Evolutionary conservation across 2,113 vertebrate species (phyloP).

Genomic region (Alethe diademata): DNA sequence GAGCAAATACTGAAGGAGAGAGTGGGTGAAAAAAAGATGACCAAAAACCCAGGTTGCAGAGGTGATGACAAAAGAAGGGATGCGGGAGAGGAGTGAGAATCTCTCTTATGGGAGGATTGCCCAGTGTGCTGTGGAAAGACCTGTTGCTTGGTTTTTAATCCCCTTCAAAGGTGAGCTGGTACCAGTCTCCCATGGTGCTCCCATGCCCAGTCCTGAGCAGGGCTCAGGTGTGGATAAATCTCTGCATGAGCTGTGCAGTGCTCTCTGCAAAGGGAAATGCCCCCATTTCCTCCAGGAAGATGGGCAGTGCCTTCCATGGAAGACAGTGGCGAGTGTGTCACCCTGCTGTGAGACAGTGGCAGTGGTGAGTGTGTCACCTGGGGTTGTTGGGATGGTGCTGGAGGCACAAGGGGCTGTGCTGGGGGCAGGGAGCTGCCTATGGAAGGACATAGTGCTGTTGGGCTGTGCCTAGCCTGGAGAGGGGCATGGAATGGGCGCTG

Average conservation of each 20-base stretch:
- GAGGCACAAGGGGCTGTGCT: rapidly evolving
- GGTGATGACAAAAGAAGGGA: neutral
- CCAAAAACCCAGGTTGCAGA: neutral
- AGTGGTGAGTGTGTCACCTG: rapidly evolving
- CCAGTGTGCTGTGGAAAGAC: neutral
- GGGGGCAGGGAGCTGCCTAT: rapidly evolving
- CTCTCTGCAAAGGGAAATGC: neutral
- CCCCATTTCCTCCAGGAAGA: rapidly evolving
- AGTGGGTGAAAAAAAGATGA: neutral
- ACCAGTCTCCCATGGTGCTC: too few species aligned
- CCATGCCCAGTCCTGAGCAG: neutral
- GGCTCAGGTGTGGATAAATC: neutral
- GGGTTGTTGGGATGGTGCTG: too few species aligned
- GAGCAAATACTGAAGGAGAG: neutral
- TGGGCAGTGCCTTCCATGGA: neutral
- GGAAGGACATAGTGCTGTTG: rapidly evolving
- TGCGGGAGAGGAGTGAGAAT: neutral
- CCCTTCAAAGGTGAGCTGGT: rapidly evolving
- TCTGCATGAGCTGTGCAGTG: neutral
- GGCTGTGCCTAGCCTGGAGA: neutral
- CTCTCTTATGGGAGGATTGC: neutral
- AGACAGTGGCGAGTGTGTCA: too few species aligned
- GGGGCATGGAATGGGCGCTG: rapidly evolving
- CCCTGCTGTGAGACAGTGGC: neutral
- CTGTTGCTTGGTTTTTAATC: neutral